Base-by-base conservation (phyloP, 1,140 invertebrate species). In the Euwallacea fornicatus region DNA sequence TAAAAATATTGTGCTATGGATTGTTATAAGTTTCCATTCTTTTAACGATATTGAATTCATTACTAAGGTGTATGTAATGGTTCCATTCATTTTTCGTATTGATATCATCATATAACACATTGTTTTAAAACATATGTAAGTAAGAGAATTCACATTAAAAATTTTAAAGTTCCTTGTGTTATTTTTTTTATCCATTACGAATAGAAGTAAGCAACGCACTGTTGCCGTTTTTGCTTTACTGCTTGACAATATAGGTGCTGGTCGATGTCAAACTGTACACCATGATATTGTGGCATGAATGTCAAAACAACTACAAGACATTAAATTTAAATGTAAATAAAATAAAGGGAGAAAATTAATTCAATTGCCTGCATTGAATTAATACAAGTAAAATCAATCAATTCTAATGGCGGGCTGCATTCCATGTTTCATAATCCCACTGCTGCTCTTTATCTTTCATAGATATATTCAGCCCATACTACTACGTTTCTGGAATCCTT, bases 401-500 rank as follows among this genome's bases (percentile, higher is more conserved):
- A 4, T 33, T 33, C 21, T 33, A 70, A 92, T 92, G 90, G 91
- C 91, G 76, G 80, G 78, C 47, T 93, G 91, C 78, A 84, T 93
- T 60, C 90, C 91, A 3, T 93, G 91, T 78, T 90, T 93, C 74
- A 87, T 93, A 53, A 88, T 92, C 78, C 91, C 91, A 2, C 79
- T 91, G 47, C 80, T 92, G 41, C 82, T 93, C 0, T 91, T 88
- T 74, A 85, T 93, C 69, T 93, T 90, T 87, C 90, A 92, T 80
- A 88, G 86, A 75, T 92, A 89, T 76, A 84, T 93, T 58, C 90
- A 92, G 76, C 91, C 90, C 0, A 85, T 91, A 50, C 80, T 91
- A 42, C 75, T 91, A 65, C 87, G 86, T 66, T 89, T 91, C 77
- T 92, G 90, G 90, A 92, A 92, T 81, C 91, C 90, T 13, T 91